A percentile compares a stretch with the other conserved stretches of the same genome.
Evolutionary conservation across 2,888 invertebrate species (phyloP).

Genomic region (Criorhina ranunculi): DNA sequence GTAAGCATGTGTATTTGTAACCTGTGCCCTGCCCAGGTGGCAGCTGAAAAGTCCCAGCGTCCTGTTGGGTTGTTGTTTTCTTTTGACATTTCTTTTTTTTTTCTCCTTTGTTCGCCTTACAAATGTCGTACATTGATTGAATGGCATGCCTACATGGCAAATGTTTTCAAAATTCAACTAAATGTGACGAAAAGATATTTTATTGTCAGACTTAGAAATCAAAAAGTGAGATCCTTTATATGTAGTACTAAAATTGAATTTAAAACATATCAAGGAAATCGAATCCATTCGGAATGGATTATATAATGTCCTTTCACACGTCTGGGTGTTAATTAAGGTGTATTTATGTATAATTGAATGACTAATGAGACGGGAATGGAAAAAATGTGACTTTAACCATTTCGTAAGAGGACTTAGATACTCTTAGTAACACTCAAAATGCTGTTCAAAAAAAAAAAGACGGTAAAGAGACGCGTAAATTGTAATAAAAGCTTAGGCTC

Average conservation of each 20-base stretch:
- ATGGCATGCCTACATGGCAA: constrained; percentile 41
- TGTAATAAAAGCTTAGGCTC: too few species aligned
- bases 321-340: too few species aligned
- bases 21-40: constrained; percentile 64
- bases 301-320: too few species aligned
- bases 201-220: constrained; percentile 45
- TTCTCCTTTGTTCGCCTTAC: constrained; percentile 1
- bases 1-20: constrained; percentile 33
- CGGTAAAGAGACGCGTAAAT: too few species aligned
- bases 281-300: too few species aligned
- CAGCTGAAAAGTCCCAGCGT: constrained; percentile 13
- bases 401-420: too few species aligned
- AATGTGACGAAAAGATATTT: constrained; percentile 34
- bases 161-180: constrained; percentile 44
- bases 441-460: too few species aligned
- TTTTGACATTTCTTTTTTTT: background rate
- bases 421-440: too few species aligned
- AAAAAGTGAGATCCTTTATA: constrained; percentile 18
- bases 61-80: constrained; percentile 6
- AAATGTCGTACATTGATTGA: constrained; percentile 64
- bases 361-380: too few species aligned
- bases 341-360: too few species aligned
- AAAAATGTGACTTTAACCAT: too few species aligned
- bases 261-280: too few species aligned
- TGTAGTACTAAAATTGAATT: background rate